Conservation (phyloP, 1,140 invertebrate genomes). For the Proales similis region DNA sequence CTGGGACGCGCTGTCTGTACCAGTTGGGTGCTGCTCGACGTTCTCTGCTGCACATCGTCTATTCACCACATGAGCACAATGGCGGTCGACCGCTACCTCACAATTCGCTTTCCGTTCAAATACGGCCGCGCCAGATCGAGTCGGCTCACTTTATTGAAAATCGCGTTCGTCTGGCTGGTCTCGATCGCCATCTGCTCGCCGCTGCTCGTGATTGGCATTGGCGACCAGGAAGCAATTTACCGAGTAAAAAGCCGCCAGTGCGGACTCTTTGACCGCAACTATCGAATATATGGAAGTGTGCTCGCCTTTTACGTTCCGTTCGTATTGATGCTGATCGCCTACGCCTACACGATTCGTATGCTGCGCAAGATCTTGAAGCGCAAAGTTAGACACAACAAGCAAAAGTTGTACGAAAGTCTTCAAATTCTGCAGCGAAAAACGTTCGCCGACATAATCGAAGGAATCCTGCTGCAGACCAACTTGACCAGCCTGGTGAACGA, state of each 20-base stretch:
- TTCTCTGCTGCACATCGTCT: conserved; percentile 79
- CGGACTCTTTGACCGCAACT: conserved; percentile 66
- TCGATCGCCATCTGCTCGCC: conserved; percentile 80
- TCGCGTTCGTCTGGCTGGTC: conserved; percentile 79
- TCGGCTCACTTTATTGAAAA: conserved; percentile 73
- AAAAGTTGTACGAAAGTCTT: conserved; percentile 23
- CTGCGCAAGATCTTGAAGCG: conserved; percentile 2
- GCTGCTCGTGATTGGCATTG: conserved; percentile 71
- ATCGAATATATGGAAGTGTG: conserved; percentile 83
- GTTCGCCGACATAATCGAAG: conserved; percentile 18
- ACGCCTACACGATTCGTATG: conserved; percentile 28
- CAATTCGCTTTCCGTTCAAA: conserved; percentile 75
- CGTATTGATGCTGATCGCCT: conserved; percentile 24
- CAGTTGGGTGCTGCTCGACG: conserved; percentile 60
- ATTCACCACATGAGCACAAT: conserved; percentile 98
- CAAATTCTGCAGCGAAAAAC: conserved; percentile 20
- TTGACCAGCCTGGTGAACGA: too few relatives aligned
- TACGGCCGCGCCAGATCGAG: conserved; percentile 81
- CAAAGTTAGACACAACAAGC: conserved; percentile 24
- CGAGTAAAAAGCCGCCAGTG: conserved; percentile 58
- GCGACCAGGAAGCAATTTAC: conserved; percentile 52
- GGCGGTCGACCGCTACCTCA: conserved; percentile 68
- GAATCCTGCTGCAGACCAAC: conserved; percentile 14
- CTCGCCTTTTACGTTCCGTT: conserved; percentile 77
- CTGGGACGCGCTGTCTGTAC: neutral